phyloP scores from a whole-genome alignment of 2,113 vertebrate genomes.

The Periophthalmodon schlosseri region DNA sequence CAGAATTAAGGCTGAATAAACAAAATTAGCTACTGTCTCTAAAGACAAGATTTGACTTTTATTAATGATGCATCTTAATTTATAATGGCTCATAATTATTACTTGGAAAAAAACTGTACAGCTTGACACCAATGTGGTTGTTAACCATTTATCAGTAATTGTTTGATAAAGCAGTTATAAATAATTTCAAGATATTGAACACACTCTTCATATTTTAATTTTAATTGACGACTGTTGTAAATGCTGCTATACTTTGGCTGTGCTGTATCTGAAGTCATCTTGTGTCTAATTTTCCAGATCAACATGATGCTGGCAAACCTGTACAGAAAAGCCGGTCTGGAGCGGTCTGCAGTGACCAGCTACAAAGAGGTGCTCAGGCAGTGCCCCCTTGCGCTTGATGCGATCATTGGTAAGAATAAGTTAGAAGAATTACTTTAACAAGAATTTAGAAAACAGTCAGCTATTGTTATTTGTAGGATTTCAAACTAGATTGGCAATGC shows the following conservation, averaged over 20 bases:
- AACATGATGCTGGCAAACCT: slow-evolving; percentile 99
- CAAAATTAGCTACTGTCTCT: no score
- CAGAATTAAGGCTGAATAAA: no score
- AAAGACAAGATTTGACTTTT: no score
- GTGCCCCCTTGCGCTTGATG: slow-evolving; percentile 94
- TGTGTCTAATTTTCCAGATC: slow-evolving; percentile 78
- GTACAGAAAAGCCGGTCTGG: slow-evolving; percentile 96
- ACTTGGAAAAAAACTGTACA: no score
- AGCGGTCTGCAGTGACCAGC: slow-evolving; percentile 95
- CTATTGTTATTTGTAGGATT: not conserved
- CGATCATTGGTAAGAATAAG: slow-evolving; percentile 85
- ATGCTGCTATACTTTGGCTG: no score
- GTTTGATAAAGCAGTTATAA: no score
- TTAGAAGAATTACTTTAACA: not conserved
- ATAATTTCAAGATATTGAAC: not conserved
- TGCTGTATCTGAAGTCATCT: not conserved
- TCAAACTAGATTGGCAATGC: not conserved
- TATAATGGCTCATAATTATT: no score
- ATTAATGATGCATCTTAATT: no score
- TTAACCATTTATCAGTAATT: no score
- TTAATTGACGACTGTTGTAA: not conserved
- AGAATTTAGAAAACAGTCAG: not conserved
- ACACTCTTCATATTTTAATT: not conserved
- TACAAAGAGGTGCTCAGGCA: slow-evolving; percentile 98
- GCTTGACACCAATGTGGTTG: no score